A percentile compares a stretch with the other conserved stretches of the same genome.
Conservation (phyloP, 2,888 invertebrate species). For the Penaeus monodon region DNA sequence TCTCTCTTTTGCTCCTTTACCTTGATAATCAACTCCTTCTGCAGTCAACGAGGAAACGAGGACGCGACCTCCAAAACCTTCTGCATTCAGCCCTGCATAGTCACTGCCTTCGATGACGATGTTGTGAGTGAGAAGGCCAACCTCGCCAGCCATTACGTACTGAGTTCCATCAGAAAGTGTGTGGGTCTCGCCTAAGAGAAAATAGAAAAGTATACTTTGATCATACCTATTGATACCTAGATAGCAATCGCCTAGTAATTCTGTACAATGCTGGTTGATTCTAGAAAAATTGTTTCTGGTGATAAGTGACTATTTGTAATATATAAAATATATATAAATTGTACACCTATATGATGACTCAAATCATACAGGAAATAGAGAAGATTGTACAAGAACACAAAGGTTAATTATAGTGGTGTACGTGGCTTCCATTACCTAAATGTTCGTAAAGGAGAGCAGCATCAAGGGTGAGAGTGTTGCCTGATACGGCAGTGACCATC, state of each 20-base stretch:
- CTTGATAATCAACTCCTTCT: constrained; percentile 33
- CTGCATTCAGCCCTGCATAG: constrained; percentile 39
- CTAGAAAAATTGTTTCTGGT: too few relatives aligned
- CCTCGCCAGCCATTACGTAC: constrained; percentile 62
- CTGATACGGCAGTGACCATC: constrained; percentile 27
- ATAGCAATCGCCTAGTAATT: background rate
- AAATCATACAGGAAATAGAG: too few relatives aligned
- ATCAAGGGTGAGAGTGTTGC: constrained; percentile 28
- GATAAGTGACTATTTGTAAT: background rate
- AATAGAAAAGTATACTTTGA: background rate
- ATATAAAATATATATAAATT: background rate
- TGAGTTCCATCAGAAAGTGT: constrained; percentile 13
- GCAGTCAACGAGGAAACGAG: constrained; percentile 43
- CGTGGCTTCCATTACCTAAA: constrained; percentile 28
- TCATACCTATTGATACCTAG: too few relatives aligned
- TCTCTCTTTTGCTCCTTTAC: constrained; percentile 2
- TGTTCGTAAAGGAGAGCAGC: constrained; percentile 32
- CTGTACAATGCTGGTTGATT: background rate
- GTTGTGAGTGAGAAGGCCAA: constrained; percentile 63
- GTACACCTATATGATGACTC: too few relatives aligned
- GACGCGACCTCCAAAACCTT: constrained; percentile 59
- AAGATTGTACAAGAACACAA: too few relatives aligned
- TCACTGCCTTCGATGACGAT: constrained; percentile 65
- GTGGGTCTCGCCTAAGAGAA: constrained; percentile 23
- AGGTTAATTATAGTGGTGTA: too few relatives aligned